These are phyloP conservation scores for Orientallactaga bullata DNA, from an alignment of 2,113 vertebrate genomes.

Conservation along the genomic window DNA sequence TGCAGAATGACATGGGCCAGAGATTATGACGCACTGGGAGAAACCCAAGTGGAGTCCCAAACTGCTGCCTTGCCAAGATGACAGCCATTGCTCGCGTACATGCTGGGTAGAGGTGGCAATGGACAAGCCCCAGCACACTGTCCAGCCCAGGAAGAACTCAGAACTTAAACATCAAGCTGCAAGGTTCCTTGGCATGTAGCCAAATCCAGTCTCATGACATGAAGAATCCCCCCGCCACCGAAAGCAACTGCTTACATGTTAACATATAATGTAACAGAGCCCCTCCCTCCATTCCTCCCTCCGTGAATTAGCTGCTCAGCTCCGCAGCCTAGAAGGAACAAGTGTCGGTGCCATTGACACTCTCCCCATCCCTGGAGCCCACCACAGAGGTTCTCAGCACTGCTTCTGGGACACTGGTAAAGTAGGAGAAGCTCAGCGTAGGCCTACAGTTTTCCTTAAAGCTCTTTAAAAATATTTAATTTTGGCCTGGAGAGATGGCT, in stretches of 20 bases:
- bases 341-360: background rate
- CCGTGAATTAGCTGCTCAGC: background rate
- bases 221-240: background rate
- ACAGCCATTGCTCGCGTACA: background rate
- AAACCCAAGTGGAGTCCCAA: background rate
- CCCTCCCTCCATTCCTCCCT: background rate
- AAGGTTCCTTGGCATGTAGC: background rate
- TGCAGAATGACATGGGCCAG: background rate
- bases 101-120: background rate
- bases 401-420: background rate
- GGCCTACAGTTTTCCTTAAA: background rate
- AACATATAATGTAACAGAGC: background rate
- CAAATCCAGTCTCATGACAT: background rate
- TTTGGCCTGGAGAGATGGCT: too few species aligned
- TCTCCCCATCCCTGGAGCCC: background rate
- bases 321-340: background rate
- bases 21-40: fast-evolving
- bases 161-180: background rate
- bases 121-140: background rate
- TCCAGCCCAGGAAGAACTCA: background rate
- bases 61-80: background rate
- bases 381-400: background rate
- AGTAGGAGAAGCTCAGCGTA: background rate
- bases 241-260: background rate
- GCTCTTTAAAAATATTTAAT: too few species aligned